phyloP scores from a whole-genome alignment of 2,113 vertebrate genomes.

The Melozone crissalis region DNA sequence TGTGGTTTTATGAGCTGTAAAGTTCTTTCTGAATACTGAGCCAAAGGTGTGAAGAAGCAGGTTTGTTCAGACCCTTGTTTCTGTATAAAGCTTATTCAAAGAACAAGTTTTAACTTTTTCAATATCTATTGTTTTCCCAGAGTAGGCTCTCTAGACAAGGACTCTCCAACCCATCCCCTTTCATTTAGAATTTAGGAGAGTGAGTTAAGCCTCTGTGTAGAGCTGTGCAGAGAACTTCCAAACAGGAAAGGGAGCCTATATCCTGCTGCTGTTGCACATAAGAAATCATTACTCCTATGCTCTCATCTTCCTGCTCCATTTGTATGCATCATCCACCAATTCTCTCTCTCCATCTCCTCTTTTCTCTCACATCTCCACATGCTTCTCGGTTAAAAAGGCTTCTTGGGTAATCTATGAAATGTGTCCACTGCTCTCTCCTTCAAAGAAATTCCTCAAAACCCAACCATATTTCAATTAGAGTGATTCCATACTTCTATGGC shows the following conservation, averaged over 20 bases:
- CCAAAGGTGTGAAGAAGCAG: neutral
- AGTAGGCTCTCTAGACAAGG: neutral
- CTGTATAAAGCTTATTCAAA: neutral
- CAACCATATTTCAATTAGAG: conserved; percentile 44
- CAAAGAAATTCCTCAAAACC: conserved; percentile 58
- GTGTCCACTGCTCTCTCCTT: conserved; percentile 5
- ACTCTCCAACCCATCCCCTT: neutral
- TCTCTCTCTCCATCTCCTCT: neutral
- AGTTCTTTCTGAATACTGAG: neutral
- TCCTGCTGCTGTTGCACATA: neutral
- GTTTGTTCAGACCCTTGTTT: neutral
- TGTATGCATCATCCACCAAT: neutral
- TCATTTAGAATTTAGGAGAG: neutral
- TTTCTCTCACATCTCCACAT: conserved; percentile 21
- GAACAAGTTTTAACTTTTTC: neutral
- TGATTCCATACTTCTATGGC: conserved; percentile 21
- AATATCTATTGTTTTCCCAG: neutral
- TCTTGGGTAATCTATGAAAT: conserved; percentile 32
- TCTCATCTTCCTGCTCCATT: neutral
- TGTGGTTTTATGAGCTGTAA: neutral
- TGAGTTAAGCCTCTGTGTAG: neutral
- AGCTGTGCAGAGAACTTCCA: neutral
- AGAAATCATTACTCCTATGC: neutral
- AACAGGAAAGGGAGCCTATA: neutral
- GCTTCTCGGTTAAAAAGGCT: neutral